A percentile compares a stretch with the other conserved stretches of the same genome.
Evolutionary conservation across 2,888 invertebrate genomes (phyloP).

Genomic region (Stomorhina lunata): DNA sequence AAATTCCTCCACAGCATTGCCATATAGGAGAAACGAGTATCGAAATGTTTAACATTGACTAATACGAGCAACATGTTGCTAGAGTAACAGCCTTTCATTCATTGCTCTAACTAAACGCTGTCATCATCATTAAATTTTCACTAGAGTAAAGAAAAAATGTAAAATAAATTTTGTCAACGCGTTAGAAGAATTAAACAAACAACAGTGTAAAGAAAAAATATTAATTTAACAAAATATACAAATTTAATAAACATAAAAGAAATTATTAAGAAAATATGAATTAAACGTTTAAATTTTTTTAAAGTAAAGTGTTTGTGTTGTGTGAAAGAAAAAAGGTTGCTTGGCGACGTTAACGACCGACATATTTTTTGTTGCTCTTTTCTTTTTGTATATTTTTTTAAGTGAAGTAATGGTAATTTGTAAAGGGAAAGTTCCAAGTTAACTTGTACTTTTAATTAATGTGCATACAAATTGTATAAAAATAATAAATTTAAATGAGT

Average conservation of each 20-base stretch:
- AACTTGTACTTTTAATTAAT: slow-evolving; percentile 2
- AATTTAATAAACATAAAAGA: background rate
- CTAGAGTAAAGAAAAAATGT: slow-evolving; percentile 41
- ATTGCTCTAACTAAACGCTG: slow-evolving; percentile 66
- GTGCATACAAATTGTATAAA: background rate
- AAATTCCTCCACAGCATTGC: slow-evolving; percentile 65
- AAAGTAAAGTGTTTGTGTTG: slow-evolving; percentile 59
- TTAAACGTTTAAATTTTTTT: slow-evolving; percentile 30
- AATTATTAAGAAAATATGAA: background rate
- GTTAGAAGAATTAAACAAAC: slow-evolving; percentile 24
- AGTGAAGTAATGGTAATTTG: slow-evolving; percentile 6
- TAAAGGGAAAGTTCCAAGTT: slow-evolving; percentile 58
- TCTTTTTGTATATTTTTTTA: background rate
- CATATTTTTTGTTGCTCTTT: slow-evolving; percentile 27
- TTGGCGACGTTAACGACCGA: slow-evolving; percentile 57
- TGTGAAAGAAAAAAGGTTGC: slow-evolving; percentile 45
- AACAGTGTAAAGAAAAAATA: background rate
- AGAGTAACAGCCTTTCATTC: slow-evolving; percentile 56
- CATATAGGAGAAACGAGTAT: slow-evolving; percentile 58
- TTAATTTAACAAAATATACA: background rate
- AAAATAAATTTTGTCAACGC: slow-evolving; percentile 49
- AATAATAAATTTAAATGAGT: background rate
- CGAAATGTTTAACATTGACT: slow-evolving; percentile 44
- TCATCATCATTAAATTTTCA: slow-evolving; percentile 62
- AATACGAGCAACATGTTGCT: slow-evolving; percentile 58